phyloP scores from a whole-genome alignment of 1,140 invertebrate species.

The Vanessa tameamea region DNA sequence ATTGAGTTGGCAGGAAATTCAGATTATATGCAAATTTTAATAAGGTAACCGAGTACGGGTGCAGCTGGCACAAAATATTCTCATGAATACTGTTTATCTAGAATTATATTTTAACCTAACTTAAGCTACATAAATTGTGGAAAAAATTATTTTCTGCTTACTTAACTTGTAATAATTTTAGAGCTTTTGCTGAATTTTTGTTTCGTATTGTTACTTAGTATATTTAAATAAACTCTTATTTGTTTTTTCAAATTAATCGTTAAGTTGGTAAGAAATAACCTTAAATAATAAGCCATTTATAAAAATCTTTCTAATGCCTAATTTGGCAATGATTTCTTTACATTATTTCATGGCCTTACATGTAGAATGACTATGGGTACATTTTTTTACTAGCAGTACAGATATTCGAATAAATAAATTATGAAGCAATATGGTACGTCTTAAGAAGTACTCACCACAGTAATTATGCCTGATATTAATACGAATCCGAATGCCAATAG shows the following conservation, averaged over 20 bases:
- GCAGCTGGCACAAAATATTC: constrained; percentile 46
- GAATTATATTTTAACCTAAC: constrained; percentile 22
- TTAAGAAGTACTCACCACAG: constrained; percentile 55
- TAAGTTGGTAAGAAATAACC: too few species aligned
- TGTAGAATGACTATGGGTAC: too few species aligned
- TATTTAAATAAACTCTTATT: too few species aligned
- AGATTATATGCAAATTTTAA: constrained; percentile 57
- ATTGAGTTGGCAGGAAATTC: constrained; percentile 50
- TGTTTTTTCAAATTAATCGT: too few species aligned
- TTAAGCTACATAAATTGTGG: background rate
- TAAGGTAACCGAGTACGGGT: constrained; percentile 48
- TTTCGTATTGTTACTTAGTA: too few species aligned
- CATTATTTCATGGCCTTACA: too few species aligned
- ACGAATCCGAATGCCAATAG: constrained; percentile 58
- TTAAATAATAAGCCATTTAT: too few species aligned
- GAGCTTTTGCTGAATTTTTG: too few species aligned
- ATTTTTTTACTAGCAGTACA: too few species aligned
- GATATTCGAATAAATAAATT: too few species aligned
- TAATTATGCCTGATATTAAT: constrained; percentile 65
- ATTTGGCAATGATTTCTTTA: too few species aligned
- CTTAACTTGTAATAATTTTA: background rate
- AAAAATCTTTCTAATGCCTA: too few species aligned
- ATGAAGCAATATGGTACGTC: background rate
- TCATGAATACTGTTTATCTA: constrained; percentile 38
- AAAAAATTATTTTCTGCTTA: background rate